Conservation (phyloP, 2,888 invertebrate genomes). For the Eristalis pertinax region DNA sequence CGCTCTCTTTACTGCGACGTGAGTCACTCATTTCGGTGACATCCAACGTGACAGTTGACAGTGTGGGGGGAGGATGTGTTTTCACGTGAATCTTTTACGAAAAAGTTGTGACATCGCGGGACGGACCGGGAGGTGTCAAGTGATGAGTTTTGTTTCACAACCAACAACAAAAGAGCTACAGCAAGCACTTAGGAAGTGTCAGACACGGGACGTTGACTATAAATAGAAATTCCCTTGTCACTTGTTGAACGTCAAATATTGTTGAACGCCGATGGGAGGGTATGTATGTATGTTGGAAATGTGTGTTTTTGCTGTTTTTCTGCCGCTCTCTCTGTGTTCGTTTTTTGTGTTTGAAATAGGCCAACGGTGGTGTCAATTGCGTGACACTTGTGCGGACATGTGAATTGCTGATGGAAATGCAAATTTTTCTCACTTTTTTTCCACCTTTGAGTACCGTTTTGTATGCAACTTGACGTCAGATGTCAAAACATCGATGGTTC, state of each 20-base stretch:
- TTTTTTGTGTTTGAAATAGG: not conserved
- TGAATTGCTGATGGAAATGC: not conserved
- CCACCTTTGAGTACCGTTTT: too few species aligned
- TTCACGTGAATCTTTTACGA: not conserved
- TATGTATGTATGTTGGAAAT: too few species aligned
- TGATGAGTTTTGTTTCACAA: not conserved
- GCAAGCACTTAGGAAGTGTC: not conserved
- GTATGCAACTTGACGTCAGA: too few species aligned
- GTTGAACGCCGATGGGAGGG: too few species aligned
- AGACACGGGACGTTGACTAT: not conserved
- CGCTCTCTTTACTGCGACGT: conserved; percentile 29
- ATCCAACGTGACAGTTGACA: conserved; percentile 39
- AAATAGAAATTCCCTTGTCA: not conserved
- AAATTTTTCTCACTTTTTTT: not conserved
- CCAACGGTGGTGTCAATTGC: not conserved
- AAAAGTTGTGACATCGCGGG: not conserved
- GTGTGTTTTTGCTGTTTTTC: not conserved
- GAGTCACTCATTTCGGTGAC: conserved; percentile 49
- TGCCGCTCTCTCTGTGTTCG: not conserved
- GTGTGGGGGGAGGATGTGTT: conserved; percentile 5
- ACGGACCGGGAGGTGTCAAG: not conserved
- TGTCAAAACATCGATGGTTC: too few species aligned
- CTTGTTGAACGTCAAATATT: not conserved
- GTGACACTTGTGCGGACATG: not conserved
- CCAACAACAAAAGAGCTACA: not conserved